A percentile compares a stretch with the other conserved stretches of the same genome.
Evolutionary conservation across 2,113 vertebrate genomes (phyloP).

Genomic region (Mastomys coucha): DNA sequence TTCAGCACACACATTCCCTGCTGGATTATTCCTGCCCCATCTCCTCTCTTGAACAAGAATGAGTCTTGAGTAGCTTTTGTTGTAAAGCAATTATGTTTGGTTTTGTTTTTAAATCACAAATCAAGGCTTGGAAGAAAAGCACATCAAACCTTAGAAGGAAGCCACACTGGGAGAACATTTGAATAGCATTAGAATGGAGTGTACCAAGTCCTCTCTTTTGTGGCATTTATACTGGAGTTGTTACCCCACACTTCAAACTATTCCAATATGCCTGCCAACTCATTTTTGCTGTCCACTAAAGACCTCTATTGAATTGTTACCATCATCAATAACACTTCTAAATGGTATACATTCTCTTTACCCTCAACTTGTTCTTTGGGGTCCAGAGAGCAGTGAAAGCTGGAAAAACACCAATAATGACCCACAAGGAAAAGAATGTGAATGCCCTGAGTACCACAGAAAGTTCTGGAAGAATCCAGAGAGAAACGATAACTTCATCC

Average conservation of each 20-base stretch:
- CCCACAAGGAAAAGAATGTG: not conserved
- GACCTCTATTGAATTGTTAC: not conserved
- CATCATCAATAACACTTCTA: not conserved
- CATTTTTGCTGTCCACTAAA: not conserved
- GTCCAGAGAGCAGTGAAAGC: not conserved
- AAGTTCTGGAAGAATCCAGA: conserved; percentile 25
- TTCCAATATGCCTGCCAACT: conserved; percentile 27
- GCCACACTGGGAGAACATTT: not conserved
- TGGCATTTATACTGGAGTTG: not conserved
- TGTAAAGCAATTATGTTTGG: conserved; percentile 9
- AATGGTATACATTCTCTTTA: not conserved
- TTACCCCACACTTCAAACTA: not conserved
- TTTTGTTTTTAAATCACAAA: not conserved
- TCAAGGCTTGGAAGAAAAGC: not conserved
- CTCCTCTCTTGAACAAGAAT: not conserved
- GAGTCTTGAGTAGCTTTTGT: not conserved
- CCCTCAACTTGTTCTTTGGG: not conserved
- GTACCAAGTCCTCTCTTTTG: not conserved
- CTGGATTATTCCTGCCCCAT: not conserved
- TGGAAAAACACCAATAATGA: not conserved
- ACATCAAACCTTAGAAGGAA: not conserved
- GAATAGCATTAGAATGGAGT: not conserved
- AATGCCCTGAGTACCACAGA: not conserved
- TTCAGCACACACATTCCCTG: not conserved
- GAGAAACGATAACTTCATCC: not conserved